Conservation (phyloP, 2,888 invertebrate genomes). For the Carabus problematicus region DNA sequence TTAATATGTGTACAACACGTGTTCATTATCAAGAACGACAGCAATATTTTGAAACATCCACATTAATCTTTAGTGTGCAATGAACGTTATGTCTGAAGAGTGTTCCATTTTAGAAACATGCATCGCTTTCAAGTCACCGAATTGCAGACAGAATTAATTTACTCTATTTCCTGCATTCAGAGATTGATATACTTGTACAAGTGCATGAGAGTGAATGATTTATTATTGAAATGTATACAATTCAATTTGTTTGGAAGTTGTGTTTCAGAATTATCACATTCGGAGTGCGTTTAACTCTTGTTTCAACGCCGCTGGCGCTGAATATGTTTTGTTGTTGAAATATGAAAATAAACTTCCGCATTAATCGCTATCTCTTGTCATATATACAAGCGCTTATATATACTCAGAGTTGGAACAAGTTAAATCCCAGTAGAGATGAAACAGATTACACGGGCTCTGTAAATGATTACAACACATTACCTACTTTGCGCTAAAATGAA, state of each 20-base stretch:
- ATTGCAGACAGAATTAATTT: no score
- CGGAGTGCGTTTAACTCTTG: slow-evolving; percentile 21
- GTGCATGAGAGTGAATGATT: neutral
- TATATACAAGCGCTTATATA: slow-evolving; percentile 25
- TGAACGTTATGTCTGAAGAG: no score
- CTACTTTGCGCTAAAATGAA: neutral
- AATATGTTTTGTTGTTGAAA: slow-evolving; percentile 28
- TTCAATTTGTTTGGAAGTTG: slow-evolving; percentile 11
- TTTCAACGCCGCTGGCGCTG: slow-evolving; percentile 15
- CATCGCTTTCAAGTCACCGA: no score
- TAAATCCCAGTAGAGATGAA: slow-evolving; percentile 29
- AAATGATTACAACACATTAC: slow-evolving; percentile 35
- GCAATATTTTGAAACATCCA: no score
- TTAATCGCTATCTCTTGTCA: slow-evolving; percentile 31
- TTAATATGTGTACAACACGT: neutral
- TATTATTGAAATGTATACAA: slow-evolving; percentile 4
- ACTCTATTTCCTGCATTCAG: no score
- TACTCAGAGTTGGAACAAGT: slow-evolving; percentile 14
- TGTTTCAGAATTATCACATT: no score
- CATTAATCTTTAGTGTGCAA: no score
- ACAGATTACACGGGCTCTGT: slow-evolving; percentile 27
- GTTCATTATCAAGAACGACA: no score
- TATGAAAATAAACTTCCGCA: slow-evolving; percentile 30
- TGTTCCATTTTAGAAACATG: no score
- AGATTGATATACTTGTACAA: no score